Evolutionary conservation across 2,888 invertebrate genomes (phyloP).

Genomic region (Papilio gigon): DNA sequence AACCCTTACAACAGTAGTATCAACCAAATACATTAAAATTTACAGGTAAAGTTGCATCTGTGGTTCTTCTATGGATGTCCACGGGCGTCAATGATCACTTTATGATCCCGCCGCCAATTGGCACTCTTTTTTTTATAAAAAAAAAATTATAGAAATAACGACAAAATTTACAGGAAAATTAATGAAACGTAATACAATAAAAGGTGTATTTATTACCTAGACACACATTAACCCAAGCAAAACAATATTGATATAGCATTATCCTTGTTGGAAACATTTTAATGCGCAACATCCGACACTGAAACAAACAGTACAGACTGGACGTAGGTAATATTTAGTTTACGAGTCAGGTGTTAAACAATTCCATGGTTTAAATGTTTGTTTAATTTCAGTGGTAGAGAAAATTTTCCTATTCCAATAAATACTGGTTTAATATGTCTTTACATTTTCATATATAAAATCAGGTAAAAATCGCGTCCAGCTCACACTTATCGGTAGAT

Average conservation of each 20-base stretch:
- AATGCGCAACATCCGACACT: not conserved
- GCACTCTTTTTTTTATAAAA: too few relatives aligned
- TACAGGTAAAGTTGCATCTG: too few relatives aligned
- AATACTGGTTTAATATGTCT: not conserved
- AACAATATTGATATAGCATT: not conserved
- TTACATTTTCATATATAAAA: too few relatives aligned
- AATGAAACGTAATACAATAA: not conserved
- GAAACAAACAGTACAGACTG: conserved; percentile 7
- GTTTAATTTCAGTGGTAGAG: not conserved
- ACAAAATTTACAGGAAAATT: not conserved
- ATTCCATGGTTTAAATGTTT: not conserved
- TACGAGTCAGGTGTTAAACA: conserved; percentile 5
- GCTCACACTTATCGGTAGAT: too few relatives aligned
- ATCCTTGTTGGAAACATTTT: not conserved
- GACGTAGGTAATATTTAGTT: conserved; percentile 3
- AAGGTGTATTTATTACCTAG: not conserved
- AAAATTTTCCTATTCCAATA: not conserved
- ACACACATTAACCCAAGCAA: not conserved
- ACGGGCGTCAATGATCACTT: too few relatives aligned
- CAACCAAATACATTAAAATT: too few relatives aligned
- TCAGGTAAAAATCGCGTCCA: too few relatives aligned
- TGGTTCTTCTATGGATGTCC: too few relatives aligned
- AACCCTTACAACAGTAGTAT: too few relatives aligned
- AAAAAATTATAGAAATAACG: too few relatives aligned
- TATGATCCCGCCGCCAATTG: too few relatives aligned